Evolutionary conservation across 2,797 vertebrate genomes (phyloP).

Genomic region (Chloroceryle amazona): DNA sequence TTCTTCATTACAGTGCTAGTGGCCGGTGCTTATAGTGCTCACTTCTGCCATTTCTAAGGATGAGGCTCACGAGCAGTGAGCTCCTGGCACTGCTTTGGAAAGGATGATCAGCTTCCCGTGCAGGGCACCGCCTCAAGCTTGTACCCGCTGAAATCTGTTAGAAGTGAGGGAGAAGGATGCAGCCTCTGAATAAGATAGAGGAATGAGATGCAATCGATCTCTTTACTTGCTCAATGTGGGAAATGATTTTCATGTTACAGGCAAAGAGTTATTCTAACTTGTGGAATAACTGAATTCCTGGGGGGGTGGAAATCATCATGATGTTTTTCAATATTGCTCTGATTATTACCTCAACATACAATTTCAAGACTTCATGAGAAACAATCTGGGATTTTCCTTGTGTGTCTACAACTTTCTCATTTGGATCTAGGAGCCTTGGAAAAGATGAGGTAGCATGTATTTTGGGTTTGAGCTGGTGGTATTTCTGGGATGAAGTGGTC

Average conservation of each 20-base stretch:
- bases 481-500: neutral
- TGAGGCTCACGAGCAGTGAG: too few relatives aligned
- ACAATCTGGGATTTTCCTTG: neutral
- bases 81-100: neutral
- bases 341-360: neutral
- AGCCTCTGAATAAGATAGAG: neutral
- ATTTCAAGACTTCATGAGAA: neutral
- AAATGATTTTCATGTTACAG: neutral
- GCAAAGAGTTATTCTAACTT: neutral
- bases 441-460: neutral
- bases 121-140: neutral
- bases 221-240: neutral
- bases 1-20: neutral
- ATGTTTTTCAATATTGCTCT: neutral
- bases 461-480: neutral
- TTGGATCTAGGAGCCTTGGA: neutral
- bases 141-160: neutral
- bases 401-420: neutral
- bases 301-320: rapidly evolving
- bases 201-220: neutral
- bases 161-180: neutral
- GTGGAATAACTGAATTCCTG: neutral
- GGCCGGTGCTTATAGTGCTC: neutral
- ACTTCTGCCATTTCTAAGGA: too few relatives aligned
- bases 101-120: neutral